Conservation (phyloP, 1,140 invertebrate species). For the Catajapyx aquilonaris region DNA sequence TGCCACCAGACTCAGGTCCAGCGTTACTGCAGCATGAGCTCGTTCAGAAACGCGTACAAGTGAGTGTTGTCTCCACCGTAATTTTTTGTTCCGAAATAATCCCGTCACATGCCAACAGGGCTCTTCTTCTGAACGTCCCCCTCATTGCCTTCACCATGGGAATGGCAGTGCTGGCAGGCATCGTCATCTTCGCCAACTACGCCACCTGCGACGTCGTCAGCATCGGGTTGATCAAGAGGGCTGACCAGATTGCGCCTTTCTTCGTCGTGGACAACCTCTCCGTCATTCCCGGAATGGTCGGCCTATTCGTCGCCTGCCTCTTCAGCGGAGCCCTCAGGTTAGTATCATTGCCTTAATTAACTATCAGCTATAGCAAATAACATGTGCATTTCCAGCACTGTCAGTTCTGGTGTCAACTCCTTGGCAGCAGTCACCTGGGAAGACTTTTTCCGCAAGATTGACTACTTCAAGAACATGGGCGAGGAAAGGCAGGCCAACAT, state of each 20-base stretch:
- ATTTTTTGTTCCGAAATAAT: too few relatives aligned
- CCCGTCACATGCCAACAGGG: too few relatives aligned
- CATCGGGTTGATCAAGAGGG: constrained; percentile 14
- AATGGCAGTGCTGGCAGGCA: constrained; percentile 14
- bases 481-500: constrained; percentile 6
- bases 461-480: constrained; percentile 5
- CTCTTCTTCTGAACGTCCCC: constrained; percentile 9
- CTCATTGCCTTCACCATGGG: constrained; percentile 13
- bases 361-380: not conserved
- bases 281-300: constrained; percentile 19
- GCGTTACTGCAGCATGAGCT: constrained; percentile 16
- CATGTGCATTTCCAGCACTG: constrained; percentile 16
- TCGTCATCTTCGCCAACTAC: constrained; percentile 25
- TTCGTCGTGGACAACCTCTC: constrained; percentile 24
- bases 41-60: constrained; percentile 12
- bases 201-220: constrained; percentile 21
- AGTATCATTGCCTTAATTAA: not conserved
- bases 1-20: constrained; percentile 19
- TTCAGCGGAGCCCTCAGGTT: constrained; percentile 24
- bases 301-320: constrained; percentile 24
- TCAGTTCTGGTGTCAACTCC: constrained; percentile 24
- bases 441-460: constrained; percentile 15
- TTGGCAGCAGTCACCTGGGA: constrained; percentile 23
- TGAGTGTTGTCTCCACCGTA: too few relatives aligned
- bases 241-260: constrained; percentile 15